Evolutionary conservation across 2,113 vertebrate species (phyloP), one percentile per base, ranked within the genome.

Genomic region (Chionomys nivalis): DNA sequence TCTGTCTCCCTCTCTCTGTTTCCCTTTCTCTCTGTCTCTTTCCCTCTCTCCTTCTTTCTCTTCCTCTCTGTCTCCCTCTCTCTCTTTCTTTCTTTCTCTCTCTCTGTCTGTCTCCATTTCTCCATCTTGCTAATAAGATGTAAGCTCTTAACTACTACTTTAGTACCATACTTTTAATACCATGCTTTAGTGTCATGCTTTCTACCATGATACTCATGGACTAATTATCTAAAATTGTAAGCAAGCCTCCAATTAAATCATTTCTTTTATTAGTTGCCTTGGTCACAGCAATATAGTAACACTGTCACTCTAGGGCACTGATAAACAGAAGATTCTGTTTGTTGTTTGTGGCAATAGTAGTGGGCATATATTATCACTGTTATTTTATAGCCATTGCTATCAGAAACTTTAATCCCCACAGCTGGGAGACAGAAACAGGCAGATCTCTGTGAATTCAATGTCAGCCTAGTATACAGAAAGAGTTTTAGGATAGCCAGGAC

Each of bases 321-420:
- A 87, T 75, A 83, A 76, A 52, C 68, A 52, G n/a, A 73, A 87
- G n/a, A 75, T 28, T 12, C 24, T 79, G 36, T 8, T 92, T 85
- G 58, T 72, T 82, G 24, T 31, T 93, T 44, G 7, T 73, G 39
- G 7, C 47, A 76, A 9, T 63, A 55, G 42, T 65, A 78, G 24
- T 89, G 28, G 24, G 55, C 5, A 87, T 47, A 31, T 24, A 70
- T 2, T 63, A 77, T 39, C 44, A n/a, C 33, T 49, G 11, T 61
- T 94, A 77, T 61, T 85, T 81, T 61, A 76, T 77, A 81, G 52
- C 58, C 39, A 65, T 96, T 92, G 83, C 78, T 93, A 75, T 94
- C 73, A 93, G 7, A 21, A 82, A 5, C 36, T 72, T 72, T 73
- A 73, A 39, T 39, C 70, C n/a, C 19, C 39, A 19, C 3, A 39